These are phyloP conservation scores for Ormyrus thymus DNA, from an alignment of 2,888 invertebrate species.

Conservation along the genomic window DNA sequence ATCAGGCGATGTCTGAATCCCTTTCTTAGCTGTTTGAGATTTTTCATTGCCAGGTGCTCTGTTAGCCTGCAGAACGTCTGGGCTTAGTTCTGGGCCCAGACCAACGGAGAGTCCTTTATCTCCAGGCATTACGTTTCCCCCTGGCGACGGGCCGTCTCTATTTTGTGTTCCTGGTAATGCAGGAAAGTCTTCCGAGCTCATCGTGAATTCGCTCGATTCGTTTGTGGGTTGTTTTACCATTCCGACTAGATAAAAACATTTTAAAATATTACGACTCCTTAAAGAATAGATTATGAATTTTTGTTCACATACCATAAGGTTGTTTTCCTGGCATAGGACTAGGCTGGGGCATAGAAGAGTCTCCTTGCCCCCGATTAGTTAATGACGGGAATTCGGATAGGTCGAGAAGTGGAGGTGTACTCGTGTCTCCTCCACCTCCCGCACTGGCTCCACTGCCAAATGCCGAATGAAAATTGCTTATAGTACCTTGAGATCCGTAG, in stretches of 20 bases:
- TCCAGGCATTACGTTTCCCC: constrained; percentile 75
- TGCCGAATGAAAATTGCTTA: constrained; percentile 85
- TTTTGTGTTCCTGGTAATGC: constrained; percentile 96
- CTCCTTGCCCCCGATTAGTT: constrained; percentile 89
- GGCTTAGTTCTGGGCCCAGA: constrained; percentile 73
- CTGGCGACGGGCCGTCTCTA: constrained; percentile 82
- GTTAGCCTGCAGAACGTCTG: constrained; percentile 72
- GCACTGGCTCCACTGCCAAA: constrained; percentile 78
- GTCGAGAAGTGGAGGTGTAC: constrained; percentile 91
- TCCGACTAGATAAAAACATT: constrained; percentile 80
- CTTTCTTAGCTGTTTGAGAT: constrained; percentile 79
- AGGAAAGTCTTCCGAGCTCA: constrained; percentile 99
- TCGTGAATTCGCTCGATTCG: constrained; percentile 95
- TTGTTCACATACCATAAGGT: constrained; percentile 85
- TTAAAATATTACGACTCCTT: neutral
- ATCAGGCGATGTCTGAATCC: constrained; percentile 96
- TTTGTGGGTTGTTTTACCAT: constrained; percentile 96
- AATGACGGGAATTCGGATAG: constrained; percentile 95
- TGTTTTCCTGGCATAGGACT: constrained; percentile 93
- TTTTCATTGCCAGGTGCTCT: constrained; percentile 72
- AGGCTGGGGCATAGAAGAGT: constrained; percentile 85
- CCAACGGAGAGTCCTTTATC: constrained; percentile 75
- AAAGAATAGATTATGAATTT: constrained; percentile 13
- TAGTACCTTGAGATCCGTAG: constrained; percentile 76
- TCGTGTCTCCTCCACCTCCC: constrained; percentile 82